phyloP scores from a whole-genome alignment of 2,797 vertebrate species.

The Morus bassanus region DNA sequence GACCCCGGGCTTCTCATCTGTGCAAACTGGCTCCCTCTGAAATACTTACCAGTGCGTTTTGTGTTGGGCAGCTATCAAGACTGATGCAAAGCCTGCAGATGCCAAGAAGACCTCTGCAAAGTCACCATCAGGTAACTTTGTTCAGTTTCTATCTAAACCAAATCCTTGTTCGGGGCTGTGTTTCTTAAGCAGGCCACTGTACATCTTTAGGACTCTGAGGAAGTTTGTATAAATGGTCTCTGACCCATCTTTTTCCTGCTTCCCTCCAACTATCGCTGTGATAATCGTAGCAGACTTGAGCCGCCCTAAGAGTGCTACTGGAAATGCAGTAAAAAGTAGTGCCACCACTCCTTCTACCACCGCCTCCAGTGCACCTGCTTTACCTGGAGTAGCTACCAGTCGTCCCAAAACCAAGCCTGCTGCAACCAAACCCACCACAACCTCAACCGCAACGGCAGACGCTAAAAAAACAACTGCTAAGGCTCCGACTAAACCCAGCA shows the following conservation, averaged over 20 bases:
- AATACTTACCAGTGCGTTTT: background rate
- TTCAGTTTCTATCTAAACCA: accelerated
- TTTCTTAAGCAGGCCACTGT: accelerated
- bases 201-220: accelerated
- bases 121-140: conserved; percentile 81
- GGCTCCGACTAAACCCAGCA: conserved; percentile 15
- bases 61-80: conserved; percentile 79
- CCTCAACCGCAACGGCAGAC: conserved; percentile 62
- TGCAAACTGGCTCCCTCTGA: background rate
- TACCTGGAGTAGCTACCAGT: background rate
- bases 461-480: conserved; percentile 81
- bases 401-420: conserved; percentile 60
- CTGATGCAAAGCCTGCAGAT: conserved; percentile 82
- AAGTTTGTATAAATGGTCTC: accelerated
- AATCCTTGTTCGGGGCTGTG: background rate
- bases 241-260: background rate
- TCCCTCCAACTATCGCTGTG: background rate
- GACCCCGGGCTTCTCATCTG: background rate
- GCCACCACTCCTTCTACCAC: conserved; percentile 58
- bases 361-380: conserved; percentile 33
- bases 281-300: conserved; percentile 68
- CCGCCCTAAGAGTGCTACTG: conserved; percentile 76
- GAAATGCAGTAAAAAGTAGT: conserved; percentile 50
- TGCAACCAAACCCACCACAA: conserved; percentile 60
- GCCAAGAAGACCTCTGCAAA: conserved; percentile 83